These are phyloP conservation scores for Eristalinus sepulchralis DNA, from an alignment of 2,888 invertebrate genomes.

Conservation along the genomic window DNA sequence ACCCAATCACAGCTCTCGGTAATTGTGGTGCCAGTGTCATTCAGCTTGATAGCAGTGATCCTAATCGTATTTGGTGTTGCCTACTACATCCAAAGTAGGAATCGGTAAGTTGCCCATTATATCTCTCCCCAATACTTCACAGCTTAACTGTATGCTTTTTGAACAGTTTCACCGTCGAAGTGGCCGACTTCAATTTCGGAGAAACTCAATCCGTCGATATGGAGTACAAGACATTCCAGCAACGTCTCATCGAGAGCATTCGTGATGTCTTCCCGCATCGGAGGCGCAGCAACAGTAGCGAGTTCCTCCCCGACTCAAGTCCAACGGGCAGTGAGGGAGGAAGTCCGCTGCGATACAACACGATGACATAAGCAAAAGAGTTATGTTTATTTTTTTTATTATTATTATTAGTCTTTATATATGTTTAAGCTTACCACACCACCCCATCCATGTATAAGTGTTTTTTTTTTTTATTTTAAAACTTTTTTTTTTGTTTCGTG, in stretches of 20 bases:
- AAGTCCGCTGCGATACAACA: slow-evolving; percentile 73
- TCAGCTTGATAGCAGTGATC: slow-evolving; percentile 90
- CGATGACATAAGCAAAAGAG: slow-evolving; percentile 73
- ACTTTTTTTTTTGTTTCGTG: not conserved
- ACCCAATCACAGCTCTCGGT: slow-evolving; percentile 92
- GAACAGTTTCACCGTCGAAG: slow-evolving; percentile 89
- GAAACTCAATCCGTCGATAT: slow-evolving; percentile 87
- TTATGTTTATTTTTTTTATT: slow-evolving; percentile 49
- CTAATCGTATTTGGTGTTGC: slow-evolving; percentile 93
- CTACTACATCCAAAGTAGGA: slow-evolving; percentile 91
- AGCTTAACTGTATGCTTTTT: slow-evolving; percentile 1
- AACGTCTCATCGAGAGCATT: slow-evolving; percentile 90
- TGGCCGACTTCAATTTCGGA: slow-evolving; percentile 95
- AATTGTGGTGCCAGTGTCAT: slow-evolving; percentile 92
- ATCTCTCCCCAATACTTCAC: not conserved
- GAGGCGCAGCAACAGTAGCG: slow-evolving; percentile 72
- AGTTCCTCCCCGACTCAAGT: slow-evolving; percentile 71
- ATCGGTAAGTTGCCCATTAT: slow-evolving; percentile 83
- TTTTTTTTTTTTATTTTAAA: not conserved
- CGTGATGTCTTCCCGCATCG: slow-evolving; percentile 82
- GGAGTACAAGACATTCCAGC: slow-evolving; percentile 93
- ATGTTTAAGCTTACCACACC: slow-evolving; percentile 48
- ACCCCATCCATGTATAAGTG: slow-evolving; percentile 10
- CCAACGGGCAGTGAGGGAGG: slow-evolving; percentile 75
- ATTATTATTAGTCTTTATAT: slow-evolving; percentile 62